Conservation (phyloP, 2,113 vertebrate genomes). For the Barbus barbus region DNA sequence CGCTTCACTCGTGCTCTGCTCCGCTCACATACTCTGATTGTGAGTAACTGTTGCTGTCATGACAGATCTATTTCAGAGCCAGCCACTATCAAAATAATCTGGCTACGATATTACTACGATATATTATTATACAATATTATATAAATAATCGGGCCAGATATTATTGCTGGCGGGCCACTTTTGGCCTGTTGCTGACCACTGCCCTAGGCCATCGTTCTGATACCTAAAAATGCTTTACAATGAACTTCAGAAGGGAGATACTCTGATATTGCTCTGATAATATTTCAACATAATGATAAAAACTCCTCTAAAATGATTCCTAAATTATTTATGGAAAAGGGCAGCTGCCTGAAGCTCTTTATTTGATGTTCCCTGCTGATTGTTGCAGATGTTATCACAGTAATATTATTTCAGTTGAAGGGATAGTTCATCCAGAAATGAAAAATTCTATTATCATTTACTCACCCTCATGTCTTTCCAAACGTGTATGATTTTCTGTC, state of each 20-base stretch:
- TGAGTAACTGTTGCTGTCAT: too few relatives aligned
- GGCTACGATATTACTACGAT: too few relatives aligned
- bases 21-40: too few relatives aligned
- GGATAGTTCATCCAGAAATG: background rate
- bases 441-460: background rate
- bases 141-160: too few relatives aligned
- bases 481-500: background rate
- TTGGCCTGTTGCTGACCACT: too few relatives aligned
- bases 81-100: too few relatives aligned
- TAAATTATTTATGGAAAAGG: background rate
- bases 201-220: background rate
- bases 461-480: background rate
- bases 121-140: too few relatives aligned
- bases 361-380: constrained; percentile 11
- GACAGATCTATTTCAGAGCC: too few relatives aligned
- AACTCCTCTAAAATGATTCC: background rate
- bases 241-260: background rate
- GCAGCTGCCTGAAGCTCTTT: background rate
- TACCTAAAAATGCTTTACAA: background rate
- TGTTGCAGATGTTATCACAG: background rate
- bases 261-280: background rate
- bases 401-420: background rate
- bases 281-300: background rate
- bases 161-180: too few relatives aligned
- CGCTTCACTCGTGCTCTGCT: too few relatives aligned